Evolutionary conservation across 1,140 invertebrate species (phyloP).

Genomic region (Agrilus planipennis): DNA sequence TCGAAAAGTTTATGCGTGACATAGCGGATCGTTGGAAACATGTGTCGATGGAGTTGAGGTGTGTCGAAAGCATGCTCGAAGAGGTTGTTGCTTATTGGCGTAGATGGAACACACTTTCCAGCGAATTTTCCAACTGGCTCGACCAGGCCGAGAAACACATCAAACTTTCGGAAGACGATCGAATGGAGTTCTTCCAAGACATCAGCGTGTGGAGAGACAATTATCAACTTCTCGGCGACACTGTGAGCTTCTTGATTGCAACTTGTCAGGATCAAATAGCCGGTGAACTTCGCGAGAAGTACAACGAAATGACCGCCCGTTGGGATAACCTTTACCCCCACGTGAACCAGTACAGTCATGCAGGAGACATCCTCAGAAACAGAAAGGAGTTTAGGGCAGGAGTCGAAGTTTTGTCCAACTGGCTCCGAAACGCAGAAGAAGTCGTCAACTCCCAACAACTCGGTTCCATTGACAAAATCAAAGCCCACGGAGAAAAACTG

Average conservation of each 20-base stretch:
- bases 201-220: conserved; percentile 83
- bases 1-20: conserved; percentile 77
- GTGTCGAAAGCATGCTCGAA: conserved; percentile 77
- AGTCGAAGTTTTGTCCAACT: conserved; percentile 61
- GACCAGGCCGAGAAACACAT: conserved; percentile 65
- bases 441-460: conserved; percentile 53
- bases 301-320: conserved; percentile 53
- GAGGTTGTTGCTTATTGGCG: conserved; percentile 83
- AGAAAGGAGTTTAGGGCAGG: conserved; percentile 69
- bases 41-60: conserved; percentile 79
- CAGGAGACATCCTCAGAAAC: conserved; percentile 72
- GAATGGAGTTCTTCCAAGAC: conserved; percentile 82
- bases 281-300: conserved; percentile 60
- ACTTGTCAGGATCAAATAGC: conserved; percentile 73
- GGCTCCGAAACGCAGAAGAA: conserved; percentile 66
- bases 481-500: conserved; percentile 67
- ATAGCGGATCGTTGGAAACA: conserved; percentile 80
- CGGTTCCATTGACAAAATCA: conserved; percentile 64
- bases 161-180: conserved; percentile 65
- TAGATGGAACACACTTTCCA: conserved; percentile 59
- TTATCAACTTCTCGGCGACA: conserved; percentile 68
- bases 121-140: conserved; percentile 72
- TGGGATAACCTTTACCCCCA: conserved; percentile 76
- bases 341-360: conserved; percentile 76
- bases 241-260: conserved; percentile 77